phyloP scores from a whole-genome alignment of 2,888 invertebrate genomes.

The Orchesella flavescens region DNA sequence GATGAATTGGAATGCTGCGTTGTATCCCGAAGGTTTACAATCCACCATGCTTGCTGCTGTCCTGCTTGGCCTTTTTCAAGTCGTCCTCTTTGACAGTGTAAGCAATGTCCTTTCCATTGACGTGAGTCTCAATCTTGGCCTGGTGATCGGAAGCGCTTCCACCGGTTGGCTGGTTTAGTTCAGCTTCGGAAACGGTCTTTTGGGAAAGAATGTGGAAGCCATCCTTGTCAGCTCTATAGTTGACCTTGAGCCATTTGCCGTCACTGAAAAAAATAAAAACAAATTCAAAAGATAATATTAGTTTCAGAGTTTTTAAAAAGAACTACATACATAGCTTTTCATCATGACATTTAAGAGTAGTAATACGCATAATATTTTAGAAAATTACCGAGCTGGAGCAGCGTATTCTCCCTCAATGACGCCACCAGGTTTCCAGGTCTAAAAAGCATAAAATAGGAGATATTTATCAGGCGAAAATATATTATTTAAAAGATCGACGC shows the following conservation, averaged over 20 bases:
- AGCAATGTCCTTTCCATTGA: slow-evolving; percentile 49
- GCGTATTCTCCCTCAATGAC: slow-evolving; percentile 65
- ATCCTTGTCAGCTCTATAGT: slow-evolving; percentile 64
- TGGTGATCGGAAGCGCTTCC: slow-evolving; percentile 45
- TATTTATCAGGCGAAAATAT: no score
- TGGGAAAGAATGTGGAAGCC: slow-evolving; percentile 66
- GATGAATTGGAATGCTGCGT: background rate
- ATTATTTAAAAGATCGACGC: no score
- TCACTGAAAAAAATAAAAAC: slow-evolving; percentile 38
- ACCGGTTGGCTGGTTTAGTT: slow-evolving; percentile 30
- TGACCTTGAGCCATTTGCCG: slow-evolving; percentile 60
- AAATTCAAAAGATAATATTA: background rate
- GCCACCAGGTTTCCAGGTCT: slow-evolving; percentile 63
- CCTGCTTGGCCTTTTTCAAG: slow-evolving; percentile 46
- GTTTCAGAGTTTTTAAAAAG: background rate
- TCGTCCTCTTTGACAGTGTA: slow-evolving; percentile 68
- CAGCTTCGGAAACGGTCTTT: slow-evolving; percentile 33
- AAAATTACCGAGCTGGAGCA: slow-evolving; percentile 50
- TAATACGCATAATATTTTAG: background rate
- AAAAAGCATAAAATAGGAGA: no score
- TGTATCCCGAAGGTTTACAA: slow-evolving; percentile 23
- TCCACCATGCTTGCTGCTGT: slow-evolving; percentile 36
- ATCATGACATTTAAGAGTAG: background rate
- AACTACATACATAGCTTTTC: background rate
- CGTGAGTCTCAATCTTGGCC: slow-evolving; percentile 62